These are phyloP conservation scores for Pithys albifrons DNA, from an alignment of 2,113 vertebrate genomes.

Conservation along the genomic window DNA sequence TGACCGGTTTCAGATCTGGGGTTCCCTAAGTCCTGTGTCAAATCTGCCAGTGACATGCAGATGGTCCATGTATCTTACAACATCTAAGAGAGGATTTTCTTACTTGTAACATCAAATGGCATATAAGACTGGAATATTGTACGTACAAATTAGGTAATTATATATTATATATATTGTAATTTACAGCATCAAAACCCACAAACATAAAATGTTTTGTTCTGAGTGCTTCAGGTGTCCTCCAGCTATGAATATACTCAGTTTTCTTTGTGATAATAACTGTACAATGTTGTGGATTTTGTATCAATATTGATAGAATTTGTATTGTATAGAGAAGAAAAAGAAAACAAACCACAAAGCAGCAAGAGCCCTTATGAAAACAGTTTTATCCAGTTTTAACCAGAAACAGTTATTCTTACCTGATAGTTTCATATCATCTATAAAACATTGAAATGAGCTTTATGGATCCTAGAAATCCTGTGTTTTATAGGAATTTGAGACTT, in stretches of 20 bases:
- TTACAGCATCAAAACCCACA: not conserved
- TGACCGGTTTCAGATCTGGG: not conserved
- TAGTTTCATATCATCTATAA: not conserved
- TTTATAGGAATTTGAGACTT: not conserved
- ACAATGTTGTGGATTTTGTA: not conserved
- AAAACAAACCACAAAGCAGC: not conserved
- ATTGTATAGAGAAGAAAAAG: not conserved
- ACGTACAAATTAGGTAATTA: not conserved
- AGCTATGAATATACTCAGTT: not conserved
- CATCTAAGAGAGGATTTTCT: not conserved
- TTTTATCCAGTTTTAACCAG: not conserved
- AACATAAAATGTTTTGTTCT: not conserved
- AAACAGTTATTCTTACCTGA: not conserved
- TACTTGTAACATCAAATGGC: not conserved
- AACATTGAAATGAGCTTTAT: not conserved
- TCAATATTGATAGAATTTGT: not conserved
- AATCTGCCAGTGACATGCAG: not conserved
- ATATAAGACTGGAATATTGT: not conserved
- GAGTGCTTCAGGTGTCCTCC: not conserved
- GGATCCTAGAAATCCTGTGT: not conserved
- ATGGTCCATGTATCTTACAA: not conserved
- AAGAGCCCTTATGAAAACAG: not conserved
- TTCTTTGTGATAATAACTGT: not conserved
- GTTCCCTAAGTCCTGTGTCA: not conserved
- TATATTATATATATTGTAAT: not conserved